phyloP scores from a whole-genome alignment of 2,888 invertebrate species.

The Spialia ferax region DNA sequence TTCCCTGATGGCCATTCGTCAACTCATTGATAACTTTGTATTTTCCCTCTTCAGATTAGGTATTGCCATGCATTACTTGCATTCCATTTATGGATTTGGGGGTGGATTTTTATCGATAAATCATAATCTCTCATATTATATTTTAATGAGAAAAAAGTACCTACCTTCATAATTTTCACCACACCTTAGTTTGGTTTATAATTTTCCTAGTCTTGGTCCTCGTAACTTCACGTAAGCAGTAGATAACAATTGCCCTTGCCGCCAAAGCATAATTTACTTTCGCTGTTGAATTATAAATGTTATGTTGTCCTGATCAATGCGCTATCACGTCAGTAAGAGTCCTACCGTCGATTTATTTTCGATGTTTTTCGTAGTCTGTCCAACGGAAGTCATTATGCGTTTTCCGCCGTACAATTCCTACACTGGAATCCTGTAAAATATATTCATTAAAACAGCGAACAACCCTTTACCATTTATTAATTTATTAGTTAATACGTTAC shows the following conservation, averaged over 20 bases:
- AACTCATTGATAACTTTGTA: no score
- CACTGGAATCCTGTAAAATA: slow-evolving; percentile 73
- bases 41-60: no score
- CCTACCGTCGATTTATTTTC: slow-evolving; percentile 68
- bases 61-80: no score
- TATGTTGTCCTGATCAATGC: slow-evolving; percentile 40
- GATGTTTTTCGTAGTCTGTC: slow-evolving; percentile 72
- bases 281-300: slow-evolving; percentile 36
- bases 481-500: not conserved
- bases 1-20: no score
- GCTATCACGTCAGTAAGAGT: slow-evolving; percentile 48
- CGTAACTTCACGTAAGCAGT: no score
- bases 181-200: no score
- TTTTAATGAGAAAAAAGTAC: no score
- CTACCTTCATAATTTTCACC: no score
- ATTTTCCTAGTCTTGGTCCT: no score
- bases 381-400: slow-evolving; percentile 84
- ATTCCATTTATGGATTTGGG: no score
- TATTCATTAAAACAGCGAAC: slow-evolving; percentile 81
- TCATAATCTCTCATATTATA: no score
- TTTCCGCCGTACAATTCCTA: slow-evolving; percentile 71
- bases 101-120: no score
- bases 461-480: slow-evolving; percentile 53
- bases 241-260: not conserved
- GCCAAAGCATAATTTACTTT: slow-evolving; percentile 34